A percentile compares a stretch with the other conserved stretches of the same genome.
Conservation (phyloP, 2,888 invertebrate genomes). For the Eustalomyia histrio region DNA sequence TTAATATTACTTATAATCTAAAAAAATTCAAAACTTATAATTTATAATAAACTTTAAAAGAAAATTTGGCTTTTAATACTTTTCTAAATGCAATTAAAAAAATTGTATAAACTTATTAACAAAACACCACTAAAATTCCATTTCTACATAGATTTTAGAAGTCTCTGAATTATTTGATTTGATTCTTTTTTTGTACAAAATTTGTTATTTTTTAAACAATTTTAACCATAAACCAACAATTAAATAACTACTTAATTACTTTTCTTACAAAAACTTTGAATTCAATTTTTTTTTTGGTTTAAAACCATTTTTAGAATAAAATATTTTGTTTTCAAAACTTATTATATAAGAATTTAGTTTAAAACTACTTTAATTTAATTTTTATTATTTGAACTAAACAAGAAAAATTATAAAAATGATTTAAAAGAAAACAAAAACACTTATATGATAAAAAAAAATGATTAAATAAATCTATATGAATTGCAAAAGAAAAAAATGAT, state of each 20-base stretch:
- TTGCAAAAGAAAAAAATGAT: background rate
- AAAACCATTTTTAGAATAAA: background rate
- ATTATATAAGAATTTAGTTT: background rate
- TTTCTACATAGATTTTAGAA: background rate
- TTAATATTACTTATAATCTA: background rate
- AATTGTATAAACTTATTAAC: background rate
- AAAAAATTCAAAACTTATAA: background rate
- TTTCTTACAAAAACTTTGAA: background rate
- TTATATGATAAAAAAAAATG: background rate
- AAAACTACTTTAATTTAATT: background rate
- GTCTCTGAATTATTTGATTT: background rate
- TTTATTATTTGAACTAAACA: background rate
- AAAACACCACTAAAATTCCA: background rate
- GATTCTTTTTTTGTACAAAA: background rate
- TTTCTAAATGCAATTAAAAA: background rate
- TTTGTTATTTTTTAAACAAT: background rate
- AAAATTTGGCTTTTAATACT: background rate
- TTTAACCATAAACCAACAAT: background rate
- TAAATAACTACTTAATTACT: background rate
- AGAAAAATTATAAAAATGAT: background rate
- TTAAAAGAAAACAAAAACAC: conserved; percentile 3
- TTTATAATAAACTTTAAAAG: background rate
- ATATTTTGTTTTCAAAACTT: background rate
- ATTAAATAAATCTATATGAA: conserved; percentile 6
- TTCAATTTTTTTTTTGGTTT: background rate